Percentiles rank a stretch among this genome's conserved stretches.
These are phyloP conservation scores for Neopipo cinnamomea DNA, from an alignment of 2,113 vertebrate genomes.

Conservation along the genomic window DNA sequence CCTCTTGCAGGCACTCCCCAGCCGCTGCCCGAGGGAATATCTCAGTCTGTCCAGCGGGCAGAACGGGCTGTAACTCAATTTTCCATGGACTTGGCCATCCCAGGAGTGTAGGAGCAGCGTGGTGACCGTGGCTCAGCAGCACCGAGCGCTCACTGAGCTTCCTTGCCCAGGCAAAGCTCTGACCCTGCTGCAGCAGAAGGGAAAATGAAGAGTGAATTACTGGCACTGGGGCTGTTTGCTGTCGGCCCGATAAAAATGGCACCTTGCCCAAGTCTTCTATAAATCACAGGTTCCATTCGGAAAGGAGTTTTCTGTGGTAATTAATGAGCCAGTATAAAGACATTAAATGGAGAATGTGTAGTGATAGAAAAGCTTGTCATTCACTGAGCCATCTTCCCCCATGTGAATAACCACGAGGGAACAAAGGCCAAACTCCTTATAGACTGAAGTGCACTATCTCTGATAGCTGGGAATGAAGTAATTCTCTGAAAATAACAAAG, in stretches of 20 bases:
- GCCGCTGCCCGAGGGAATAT: not conserved
- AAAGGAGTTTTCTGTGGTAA: constrained; percentile 65
- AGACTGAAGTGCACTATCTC: constrained; percentile 59
- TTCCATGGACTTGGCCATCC: not conserved
- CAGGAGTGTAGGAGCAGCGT: accelerated
- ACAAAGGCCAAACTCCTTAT: constrained; percentile 66
- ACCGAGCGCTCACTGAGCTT: not conserved
- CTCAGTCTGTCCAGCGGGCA: not conserved
- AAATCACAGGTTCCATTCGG: constrained; percentile 63
- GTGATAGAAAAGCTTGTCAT: constrained; percentile 64
- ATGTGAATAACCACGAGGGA: constrained; percentile 45
- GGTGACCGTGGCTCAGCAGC: not conserved
- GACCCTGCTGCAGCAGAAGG: not conserved
- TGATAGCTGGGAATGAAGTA: constrained; percentile 58
- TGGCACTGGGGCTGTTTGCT: not conserved
- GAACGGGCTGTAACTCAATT: not conserved
- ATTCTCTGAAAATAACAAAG: constrained; percentile 63
- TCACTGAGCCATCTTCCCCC: constrained; percentile 63
- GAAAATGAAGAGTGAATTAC: not conserved
- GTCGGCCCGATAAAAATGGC: constrained; percentile 16
- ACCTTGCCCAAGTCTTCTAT: constrained; percentile 50
- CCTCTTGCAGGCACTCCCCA: not conserved
- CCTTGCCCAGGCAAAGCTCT: not conserved
- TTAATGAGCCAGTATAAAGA: constrained; percentile 73
- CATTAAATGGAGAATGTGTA: constrained; percentile 51